Evolutionary conservation across 2,888 invertebrate species (phyloP), one percentile per base, ranked within the genome.

Genomic region (Flexamia atlantica): DNA sequence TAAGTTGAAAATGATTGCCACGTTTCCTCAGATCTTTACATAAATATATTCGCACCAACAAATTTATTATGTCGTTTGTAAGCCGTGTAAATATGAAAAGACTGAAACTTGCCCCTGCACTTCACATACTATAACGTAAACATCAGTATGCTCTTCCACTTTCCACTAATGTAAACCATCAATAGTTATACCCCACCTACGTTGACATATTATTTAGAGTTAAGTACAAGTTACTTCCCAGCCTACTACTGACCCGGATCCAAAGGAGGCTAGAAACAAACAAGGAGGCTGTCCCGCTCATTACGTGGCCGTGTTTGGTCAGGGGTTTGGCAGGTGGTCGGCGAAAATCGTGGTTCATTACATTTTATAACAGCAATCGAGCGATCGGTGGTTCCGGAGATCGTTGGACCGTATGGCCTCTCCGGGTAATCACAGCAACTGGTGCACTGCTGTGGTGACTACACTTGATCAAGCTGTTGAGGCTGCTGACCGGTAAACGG

Each of bases 341-440:
- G 70, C 70, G 40, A 70, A 40, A 36, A 40, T 70, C 40, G 70
- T 70, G 70, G 40, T 70, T 70, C 70, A 70, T 70, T 70, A 70
- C 40, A 70, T 70, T 70, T 70, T 70, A 70, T 20, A 70, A 70
- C 70, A 70, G 70, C 70, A 40, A 70, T 70, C 70, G 5, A 40
- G 70, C 40, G 23, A 40, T 28, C 30, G 0, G 1, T 1, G 64
- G 64, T 3, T 64, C 28, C 28, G 14, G 17, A 30, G 28, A 20
- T 23, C 14, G 28, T 30, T 40, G 64, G 64, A 20, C 57, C 57
- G 57, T 57, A 57, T 57, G 57, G 57, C 23, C 10, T 57, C 23
- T 20, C 23, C 10, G 7, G 57, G 57, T 64, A 30, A 64, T 64
- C 28, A 64, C 14, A 64, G 64, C 2, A 10, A 46, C 20, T 53